Evolutionary conservation across 2,888 invertebrate genomes (phyloP), one percentile per base, ranked within the genome.

Genomic region (Cyrtodaria siliqua): DNA sequence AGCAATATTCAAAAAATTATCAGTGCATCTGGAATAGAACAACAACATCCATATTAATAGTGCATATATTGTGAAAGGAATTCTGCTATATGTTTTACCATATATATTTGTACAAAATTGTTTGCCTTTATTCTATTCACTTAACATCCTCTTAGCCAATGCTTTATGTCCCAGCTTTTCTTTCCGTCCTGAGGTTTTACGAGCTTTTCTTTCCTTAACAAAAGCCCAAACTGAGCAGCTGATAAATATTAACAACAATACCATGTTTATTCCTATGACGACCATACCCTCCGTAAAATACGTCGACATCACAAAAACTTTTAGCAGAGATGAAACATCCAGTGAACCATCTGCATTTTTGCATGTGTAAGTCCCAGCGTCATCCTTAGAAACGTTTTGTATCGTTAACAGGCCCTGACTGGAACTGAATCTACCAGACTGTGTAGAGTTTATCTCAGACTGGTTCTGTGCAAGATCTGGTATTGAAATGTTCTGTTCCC

Each of bases 351-450:
- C 83, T 1, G 4, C 33, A 14, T 82, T 85, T 55, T 59, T 80
- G 70, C 90, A 90, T 12, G 84, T 82, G 73, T 91, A 93, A 27
- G 86, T 79, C 3, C 92, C 92, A 16, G 81, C 82, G 73, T 92
- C 91, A 18, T 80, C 73, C 38, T 83, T 82, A 29, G 76, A 74
- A 8, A 88, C 85, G 53, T 87, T 82, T 16, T 82, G 66, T 29
- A 93, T 86, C 8, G 87, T 88, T 33, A 93, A 83, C 4, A 85
- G 83, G 1, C 82, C 83, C 50, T 75, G 75, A 23, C 55, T 66
- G 8, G 61, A 71, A 12, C 53, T 63, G n/a, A 76, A 77, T 20
- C 82, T 26, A 26, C 68, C 64, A 23, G 62, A 47, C 12, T 61
- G 23, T 16, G 52, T 62, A 14, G 33, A 27, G 18, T 68, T 63